Evolutionary conservation across 2,888 invertebrate genomes (phyloP).

Genomic region (Aleiodes testaceus): DNA sequence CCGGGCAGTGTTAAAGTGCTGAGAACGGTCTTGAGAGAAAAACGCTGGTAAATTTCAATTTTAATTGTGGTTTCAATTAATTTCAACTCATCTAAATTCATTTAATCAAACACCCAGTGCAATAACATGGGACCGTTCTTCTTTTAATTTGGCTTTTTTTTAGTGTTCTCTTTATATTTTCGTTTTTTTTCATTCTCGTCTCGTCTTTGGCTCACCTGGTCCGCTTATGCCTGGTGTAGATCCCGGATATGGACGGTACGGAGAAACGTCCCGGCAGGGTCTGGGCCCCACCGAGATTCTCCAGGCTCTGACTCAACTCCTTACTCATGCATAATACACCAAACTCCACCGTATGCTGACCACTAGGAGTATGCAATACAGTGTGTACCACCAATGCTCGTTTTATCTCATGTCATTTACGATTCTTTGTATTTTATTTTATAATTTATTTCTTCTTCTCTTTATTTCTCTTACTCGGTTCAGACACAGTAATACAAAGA

Average conservation of each 20-base stretch:
- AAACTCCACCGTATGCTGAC: conserved; percentile 74
- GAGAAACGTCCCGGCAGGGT: conserved; percentile 81
- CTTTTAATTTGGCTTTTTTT: conserved; percentile 12
- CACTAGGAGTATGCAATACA: conserved; percentile 73
- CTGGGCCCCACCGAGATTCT: conserved; percentile 78
- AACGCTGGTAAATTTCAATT: conserved; percentile 4
- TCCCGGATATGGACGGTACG: conserved; percentile 80
- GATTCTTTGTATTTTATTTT: conserved; percentile 33
- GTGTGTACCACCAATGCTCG: conserved; percentile 71
- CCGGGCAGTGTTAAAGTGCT: conserved; percentile 4
- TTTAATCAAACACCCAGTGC: conserved; percentile 29
- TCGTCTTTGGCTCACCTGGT: conserved; percentile 80
- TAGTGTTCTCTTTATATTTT: conserved; percentile 33
- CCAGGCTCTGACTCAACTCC: conserved; percentile 75
- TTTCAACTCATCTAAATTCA: not conserved
- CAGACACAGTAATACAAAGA: conserved; percentile 1
- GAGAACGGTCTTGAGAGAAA: conserved; percentile 1
- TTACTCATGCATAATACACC: conserved; percentile 74
- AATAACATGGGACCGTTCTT: conserved; percentile 35
- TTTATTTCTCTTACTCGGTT: conserved; percentile 1
- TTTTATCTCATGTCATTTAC: conserved; percentile 49
- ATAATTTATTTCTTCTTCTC: conserved; percentile 30
- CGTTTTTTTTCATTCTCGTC: conserved; percentile 39
- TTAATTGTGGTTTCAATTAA: not conserved
- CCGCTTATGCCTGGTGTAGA: conserved; percentile 87